Conservation (phyloP, 1,140 invertebrate species). For the Pogonomyrmex barbatus region DNA sequence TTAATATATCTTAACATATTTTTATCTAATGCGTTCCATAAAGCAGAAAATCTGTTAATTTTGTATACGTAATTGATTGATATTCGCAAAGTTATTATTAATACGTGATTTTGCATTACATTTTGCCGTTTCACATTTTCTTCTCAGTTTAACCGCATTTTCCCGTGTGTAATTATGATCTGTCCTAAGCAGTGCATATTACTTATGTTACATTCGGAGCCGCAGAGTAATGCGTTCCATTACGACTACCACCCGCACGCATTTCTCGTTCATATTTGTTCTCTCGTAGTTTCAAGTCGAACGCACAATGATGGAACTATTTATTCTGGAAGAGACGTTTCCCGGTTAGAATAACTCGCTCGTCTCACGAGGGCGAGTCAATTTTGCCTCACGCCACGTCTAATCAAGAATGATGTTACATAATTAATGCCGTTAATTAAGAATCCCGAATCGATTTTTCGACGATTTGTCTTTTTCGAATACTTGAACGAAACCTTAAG, state of each 20-base stretch:
- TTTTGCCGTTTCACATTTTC: slow-evolving; percentile 14
- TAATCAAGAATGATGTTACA: slow-evolving; percentile 24
- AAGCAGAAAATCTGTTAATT: not conserved
- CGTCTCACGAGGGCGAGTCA: slow-evolving; percentile 16
- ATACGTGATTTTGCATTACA: not conserved
- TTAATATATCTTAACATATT: not conserved
- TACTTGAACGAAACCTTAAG: not conserved
- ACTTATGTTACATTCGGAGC: slow-evolving; percentile 59
- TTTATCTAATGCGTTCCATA: not conserved
- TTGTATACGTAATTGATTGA: not conserved
- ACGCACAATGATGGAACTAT: slow-evolving; percentile 42
- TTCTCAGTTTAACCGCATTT: not conserved
- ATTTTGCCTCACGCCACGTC: not conserved
- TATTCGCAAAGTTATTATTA: not conserved
- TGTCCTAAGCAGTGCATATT: slow-evolving; percentile 49
- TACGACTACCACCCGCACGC: slow-evolving; percentile 20
- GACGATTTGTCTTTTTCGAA: not conserved
- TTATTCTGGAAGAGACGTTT: slow-evolving; percentile 56
- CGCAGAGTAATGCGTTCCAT: slow-evolving; percentile 53
- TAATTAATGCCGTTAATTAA: slow-evolving; percentile 24
- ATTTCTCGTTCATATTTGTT: slow-evolving; percentile 54
- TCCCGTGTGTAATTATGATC: slow-evolving; percentile 37
- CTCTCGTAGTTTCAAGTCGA: slow-evolving; percentile 28
- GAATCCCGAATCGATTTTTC: not conserved
- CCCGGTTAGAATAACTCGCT: slow-evolving; percentile 39